Base-by-base conservation (phyloP, 1,140 invertebrate genomes). In the Lordiphosa mommai region DNA sequence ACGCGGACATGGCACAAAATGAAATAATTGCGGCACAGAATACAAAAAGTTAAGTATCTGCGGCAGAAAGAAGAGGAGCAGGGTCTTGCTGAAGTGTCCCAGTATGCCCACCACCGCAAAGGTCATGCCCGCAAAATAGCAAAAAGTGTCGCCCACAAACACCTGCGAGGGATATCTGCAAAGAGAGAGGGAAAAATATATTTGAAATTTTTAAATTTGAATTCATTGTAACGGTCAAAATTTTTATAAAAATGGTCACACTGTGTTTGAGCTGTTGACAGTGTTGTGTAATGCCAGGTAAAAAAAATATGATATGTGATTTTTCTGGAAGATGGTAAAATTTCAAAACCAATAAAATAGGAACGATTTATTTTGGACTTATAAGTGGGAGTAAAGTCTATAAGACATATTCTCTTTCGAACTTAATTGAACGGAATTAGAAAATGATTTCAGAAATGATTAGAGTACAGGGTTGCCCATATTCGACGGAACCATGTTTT, bases 81-180 rank as follows among this genome's bases (percentile, higher is more conserved):
- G 93, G 0, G 98, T 99, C 93, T 99, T 99, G 90, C 97, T 99
- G 88, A 99, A 99, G 89, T 99, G 98, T 2, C 99, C 98, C 34
- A 99, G 90, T 74, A 99, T 99, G 49, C 96, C 98, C 47, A 99
- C 98, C 8, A 99, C 98, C 9, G 98, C 98, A 91, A 99, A 98
- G 17, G 97, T 98, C 98, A 99, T 99, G 65, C 99, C 99, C 37
- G 98, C 96, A 86, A 99, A 97, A 90, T 99, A 99, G 87, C 98
- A 99, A 90, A 97, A 99, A 17, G 99, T 99, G 89, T 99, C 99
- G 1, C 99, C 99, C 5, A 99, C 98, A 91, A 99, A 99, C 0
- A 99, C 96, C 88, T 92, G 90, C 1, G 98, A 96, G 10, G 99
- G 98, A 90, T 98, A 99, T 94, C 97, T 98, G 90, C 52, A 93